These are phyloP conservation scores for Datnioides undecimradiatus DNA, from an alignment of 2,113 vertebrate species.

Conservation along the genomic window DNA sequence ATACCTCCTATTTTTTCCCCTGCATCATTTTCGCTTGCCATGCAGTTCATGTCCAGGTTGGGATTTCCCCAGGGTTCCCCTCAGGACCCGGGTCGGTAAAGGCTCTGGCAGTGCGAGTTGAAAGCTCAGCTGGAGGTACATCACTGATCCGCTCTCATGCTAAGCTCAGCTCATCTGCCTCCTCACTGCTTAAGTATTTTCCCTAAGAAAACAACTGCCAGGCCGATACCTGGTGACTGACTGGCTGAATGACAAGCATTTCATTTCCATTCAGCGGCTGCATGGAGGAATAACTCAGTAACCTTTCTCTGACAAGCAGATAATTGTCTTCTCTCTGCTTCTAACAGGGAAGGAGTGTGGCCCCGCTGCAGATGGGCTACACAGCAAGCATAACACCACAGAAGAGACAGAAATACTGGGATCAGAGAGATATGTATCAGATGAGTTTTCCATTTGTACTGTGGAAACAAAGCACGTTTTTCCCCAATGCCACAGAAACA, in stretches of 20 bases:
- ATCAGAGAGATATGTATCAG: slow-evolving; percentile 21
- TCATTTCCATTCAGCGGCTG: slow-evolving; percentile 13
- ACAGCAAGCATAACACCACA: slow-evolving; percentile 14
- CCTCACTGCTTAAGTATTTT: not conserved
- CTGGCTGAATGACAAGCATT: slow-evolving; percentile 24
- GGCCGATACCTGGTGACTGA: slow-evolving; percentile 1
- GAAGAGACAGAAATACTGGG: slow-evolving; percentile 13
- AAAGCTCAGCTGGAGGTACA: slow-evolving; percentile 54
- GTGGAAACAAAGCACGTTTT: slow-evolving; percentile 13
- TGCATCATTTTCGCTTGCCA: slow-evolving; percentile 1
- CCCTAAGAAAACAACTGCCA: slow-evolving; percentile 22
- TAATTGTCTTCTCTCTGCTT: slow-evolving; percentile 5
- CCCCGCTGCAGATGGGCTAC: slow-evolving; percentile 7
- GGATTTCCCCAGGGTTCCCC: slow-evolving; percentile 56
- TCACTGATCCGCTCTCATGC: slow-evolving; percentile 34
- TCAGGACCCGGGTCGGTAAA: slow-evolving; percentile 31
- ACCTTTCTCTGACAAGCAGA: slow-evolving; percentile 34
- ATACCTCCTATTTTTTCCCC: not conserved
- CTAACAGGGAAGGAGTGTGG: not conserved
- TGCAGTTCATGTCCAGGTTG: slow-evolving; percentile 32
- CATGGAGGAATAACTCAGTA: not conserved
- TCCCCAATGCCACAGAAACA: not conserved
- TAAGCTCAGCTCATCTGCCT: slow-evolving; percentile 32
- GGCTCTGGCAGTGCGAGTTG: slow-evolving; percentile 12
- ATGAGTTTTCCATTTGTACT: slow-evolving; percentile 12